phyloP scores from a whole-genome alignment of 1,140 invertebrate genomes.

The Stegodyphus dumicola region DNA sequence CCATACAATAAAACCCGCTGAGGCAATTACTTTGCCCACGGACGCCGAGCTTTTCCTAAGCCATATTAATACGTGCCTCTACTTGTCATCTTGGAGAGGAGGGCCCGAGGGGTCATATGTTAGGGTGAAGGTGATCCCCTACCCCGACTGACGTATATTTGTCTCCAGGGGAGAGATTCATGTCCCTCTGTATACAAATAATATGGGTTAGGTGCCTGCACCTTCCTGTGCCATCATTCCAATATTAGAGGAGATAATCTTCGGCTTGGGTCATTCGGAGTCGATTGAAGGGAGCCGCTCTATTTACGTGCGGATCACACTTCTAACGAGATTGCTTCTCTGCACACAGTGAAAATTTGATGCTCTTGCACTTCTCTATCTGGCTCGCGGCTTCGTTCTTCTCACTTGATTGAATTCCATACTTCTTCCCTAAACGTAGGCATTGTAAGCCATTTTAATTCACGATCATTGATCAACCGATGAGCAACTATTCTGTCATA shows the following conservation, averaged over 20 bases:
- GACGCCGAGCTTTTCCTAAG: conserved; percentile 43
- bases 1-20: conserved; percentile 53
- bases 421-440: too few species aligned
- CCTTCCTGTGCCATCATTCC: conserved; percentile 51
- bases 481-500: too few species aligned
- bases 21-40: conserved; percentile 58
- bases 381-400: too few species aligned
- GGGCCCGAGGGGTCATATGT: conserved; percentile 56
- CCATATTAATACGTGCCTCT: conserved; percentile 61
- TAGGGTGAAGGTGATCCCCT: conserved; percentile 53
- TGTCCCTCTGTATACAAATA: conserved; percentile 57
- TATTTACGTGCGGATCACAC: conserved; percentile 49
- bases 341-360: conserved; percentile 39
- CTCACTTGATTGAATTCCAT: too few species aligned
- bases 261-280: conserved; percentile 38
- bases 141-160: conserved; percentile 57
- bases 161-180: conserved; percentile 54
- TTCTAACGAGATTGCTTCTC: conserved; percentile 31
- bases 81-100: conserved; percentile 56
- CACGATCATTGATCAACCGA: too few species aligned
- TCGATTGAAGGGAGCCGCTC: conserved; percentile 31
- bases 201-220: conserved; percentile 52
- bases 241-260: conserved; percentile 56
- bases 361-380: not conserved
- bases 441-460: too few species aligned